phyloP scores from a whole-genome alignment of 92 coral and sea anemone genomes.

The Nematostella vectensis region DNA sequence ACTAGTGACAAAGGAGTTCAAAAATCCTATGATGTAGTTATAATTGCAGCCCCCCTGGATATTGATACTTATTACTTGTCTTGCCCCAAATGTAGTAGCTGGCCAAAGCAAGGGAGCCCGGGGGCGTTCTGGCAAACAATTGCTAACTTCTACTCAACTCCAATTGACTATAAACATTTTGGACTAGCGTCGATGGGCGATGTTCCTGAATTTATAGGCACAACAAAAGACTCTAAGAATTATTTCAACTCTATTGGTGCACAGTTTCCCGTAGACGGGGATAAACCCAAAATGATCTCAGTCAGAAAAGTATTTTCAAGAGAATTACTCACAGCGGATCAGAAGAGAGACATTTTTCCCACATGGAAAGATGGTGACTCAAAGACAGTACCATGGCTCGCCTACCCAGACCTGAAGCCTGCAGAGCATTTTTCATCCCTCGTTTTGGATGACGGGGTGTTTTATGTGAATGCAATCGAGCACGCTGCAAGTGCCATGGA shows the following conservation, averaged over 20 bases:
- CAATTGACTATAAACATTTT: conserved; percentile 56
- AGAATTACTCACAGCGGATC: conserved; percentile 38
- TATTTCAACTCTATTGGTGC: conserved; percentile 75
- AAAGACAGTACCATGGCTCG: conserved; percentile 54
- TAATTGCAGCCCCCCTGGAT: conserved; percentile 79
- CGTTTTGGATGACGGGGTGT: conserved; percentile 88
- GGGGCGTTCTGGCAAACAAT: conserved; percentile 83
- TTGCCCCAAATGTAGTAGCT: conserved; percentile 63
- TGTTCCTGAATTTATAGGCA: conserved; percentile 58
- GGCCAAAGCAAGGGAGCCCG: conserved; percentile 58
- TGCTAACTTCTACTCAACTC: conserved; percentile 68
- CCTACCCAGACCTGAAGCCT: conserved; percentile 82
- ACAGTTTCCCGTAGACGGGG: conserved; percentile 55
- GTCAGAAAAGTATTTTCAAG: conserved; percentile 82
- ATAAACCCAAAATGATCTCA: conserved; percentile 16
- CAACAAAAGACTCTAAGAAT: conserved; percentile 69
- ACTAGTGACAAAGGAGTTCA: conserved; percentile 27
- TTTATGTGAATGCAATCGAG: conserved; percentile 90
- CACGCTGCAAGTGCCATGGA: conserved; percentile 98
- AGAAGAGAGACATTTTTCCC: conserved; percentile 43
- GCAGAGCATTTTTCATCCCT: conserved; percentile 73
- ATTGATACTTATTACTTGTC: conserved; percentile 38
- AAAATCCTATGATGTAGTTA: conserved; percentile 66
- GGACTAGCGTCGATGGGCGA: conserved; percentile 28
- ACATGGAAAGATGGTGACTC: conserved; percentile 17